phyloP scores from a whole-genome alignment of 1,140 invertebrate species.

The Drosophila equinoxialis region DNA sequence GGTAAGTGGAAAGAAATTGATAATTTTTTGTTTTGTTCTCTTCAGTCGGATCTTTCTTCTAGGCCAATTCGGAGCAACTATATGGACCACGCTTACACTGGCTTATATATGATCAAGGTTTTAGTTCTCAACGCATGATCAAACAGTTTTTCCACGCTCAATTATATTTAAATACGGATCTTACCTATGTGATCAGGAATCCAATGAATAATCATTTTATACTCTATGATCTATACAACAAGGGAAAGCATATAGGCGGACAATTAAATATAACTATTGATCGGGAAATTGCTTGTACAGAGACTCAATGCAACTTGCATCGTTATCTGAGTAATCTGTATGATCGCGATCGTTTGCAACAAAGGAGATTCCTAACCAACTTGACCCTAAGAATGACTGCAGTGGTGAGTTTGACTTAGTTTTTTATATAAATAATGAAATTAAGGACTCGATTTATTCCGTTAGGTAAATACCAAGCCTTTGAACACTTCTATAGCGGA shows the following conservation, averaged over 20 bases:
- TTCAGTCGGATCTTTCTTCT: background rate
- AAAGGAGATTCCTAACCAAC: slow-evolving; percentile 58
- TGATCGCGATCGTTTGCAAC: slow-evolving; percentile 47
- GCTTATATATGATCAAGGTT: slow-evolving; percentile 57
- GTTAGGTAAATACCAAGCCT: slow-evolving; percentile 48
- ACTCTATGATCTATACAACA: slow-evolving; percentile 73
- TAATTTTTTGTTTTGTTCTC: background rate
- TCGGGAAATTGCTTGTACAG: slow-evolving; percentile 54
- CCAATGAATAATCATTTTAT: slow-evolving; percentile 14
- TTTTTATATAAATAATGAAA: background rate
- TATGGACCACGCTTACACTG: slow-evolving; percentile 62
- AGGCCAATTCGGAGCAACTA: slow-evolving; percentile 43
- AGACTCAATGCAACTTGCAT: slow-evolving; percentile 25
- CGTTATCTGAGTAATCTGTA: slow-evolving; percentile 65
- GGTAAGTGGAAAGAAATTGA: slow-evolving; percentile 24
- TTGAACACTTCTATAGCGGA: slow-evolving; percentile 21
- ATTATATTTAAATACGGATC: slow-evolving; percentile 53
- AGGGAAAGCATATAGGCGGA: slow-evolving; percentile 61
- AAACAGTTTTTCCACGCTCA: slow-evolving; percentile 38
- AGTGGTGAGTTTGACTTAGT: slow-evolving; percentile 37
- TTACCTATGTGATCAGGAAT: slow-evolving; percentile 46
- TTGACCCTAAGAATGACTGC: slow-evolving; percentile 54
- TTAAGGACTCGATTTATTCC: background rate
- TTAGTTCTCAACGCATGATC: slow-evolving; percentile 24
- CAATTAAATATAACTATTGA: slow-evolving; percentile 67